Evolutionary conservation across 2,888 invertebrate species (phyloP).

Genomic region (Opisthograptis luteolata): DNA sequence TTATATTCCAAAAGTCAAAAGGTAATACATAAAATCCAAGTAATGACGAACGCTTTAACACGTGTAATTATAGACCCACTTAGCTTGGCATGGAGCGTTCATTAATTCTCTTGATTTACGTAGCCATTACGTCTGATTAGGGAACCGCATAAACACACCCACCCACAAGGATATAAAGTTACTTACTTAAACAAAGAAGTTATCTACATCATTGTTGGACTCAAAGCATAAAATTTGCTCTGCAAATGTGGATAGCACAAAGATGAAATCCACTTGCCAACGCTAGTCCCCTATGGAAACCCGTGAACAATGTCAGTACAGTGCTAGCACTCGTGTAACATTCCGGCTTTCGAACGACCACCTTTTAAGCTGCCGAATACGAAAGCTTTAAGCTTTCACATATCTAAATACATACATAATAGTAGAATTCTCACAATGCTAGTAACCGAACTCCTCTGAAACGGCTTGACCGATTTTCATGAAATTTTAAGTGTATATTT

Average conservation of each 20-base stretch:
- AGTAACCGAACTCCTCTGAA: too few species aligned
- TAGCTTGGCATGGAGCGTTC: constrained; percentile 16
- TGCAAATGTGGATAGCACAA: not conserved
- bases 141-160: constrained; percentile 7
- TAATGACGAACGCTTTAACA: constrained; percentile 12
- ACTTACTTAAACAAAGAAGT: constrained; percentile 9
- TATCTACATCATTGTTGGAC: not conserved
- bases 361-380: constrained; percentile 26
- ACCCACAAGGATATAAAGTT: constrained; percentile 1
- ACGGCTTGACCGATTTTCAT: too few species aligned
- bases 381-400: constrained; percentile 6
- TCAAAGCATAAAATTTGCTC: not conserved
- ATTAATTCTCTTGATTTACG: constrained; percentile 29
- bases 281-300: constrained; percentile 27
- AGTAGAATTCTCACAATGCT: too few species aligned
- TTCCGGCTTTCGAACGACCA: constrained; percentile 25
- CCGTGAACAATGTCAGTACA: constrained; percentile 24
- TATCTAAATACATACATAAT: too few species aligned
- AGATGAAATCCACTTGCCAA: constrained; percentile 6
- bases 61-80: constrained; percentile 22
- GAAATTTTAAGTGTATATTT: too few species aligned
- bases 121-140: constrained; percentile 23
- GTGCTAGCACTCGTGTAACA: constrained; percentile 19
- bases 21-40: constrained; percentile 24
- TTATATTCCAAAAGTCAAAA: constrained; percentile 36